Evolutionary conservation across 1,140 invertebrate genomes (phyloP), one percentile per base, ranked within the genome.

Genomic region (Drosophila pseudoobscura): DNA sequence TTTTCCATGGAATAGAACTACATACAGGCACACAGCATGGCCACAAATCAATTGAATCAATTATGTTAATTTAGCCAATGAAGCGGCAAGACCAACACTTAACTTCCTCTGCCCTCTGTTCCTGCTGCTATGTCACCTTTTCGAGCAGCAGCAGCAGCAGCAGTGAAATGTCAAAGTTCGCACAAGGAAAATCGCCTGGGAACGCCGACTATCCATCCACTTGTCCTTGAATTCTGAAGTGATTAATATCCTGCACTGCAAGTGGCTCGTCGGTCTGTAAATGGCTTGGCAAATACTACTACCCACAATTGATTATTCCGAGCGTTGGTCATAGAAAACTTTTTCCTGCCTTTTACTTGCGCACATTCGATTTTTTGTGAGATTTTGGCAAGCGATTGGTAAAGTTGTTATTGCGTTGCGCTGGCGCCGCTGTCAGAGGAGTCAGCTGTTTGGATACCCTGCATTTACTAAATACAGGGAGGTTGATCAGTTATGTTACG

Each of bases 41-140:
- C 43, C 74, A 71, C 74, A 77, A 77, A 77, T 77, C 75, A 77
- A 77, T 77, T 77, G 75, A 77, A 77, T 77, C 74, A 77, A 77
- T 77, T 77, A 77, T 77, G 75, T 64, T 77, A 77, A 77, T 77
- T 77, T 64, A 77, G 54, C 57, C 74, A 77, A 77, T 77, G 65
- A 77, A 77, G 73, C 73, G 73, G 74, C 73, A 76, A 63, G 57
- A 53, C 45, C 63, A 55, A 68, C 63, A 69, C 65, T 56, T 43
- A 63, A 22, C 51, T 62, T 17, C 66, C 44, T 8, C 29, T 69
- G 31, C 47, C 47, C 44, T 24, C 47, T 45, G 15, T 31, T 9
- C 22, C 45, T 45, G 31, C 31, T 47, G 45, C 13, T 13, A 31
- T 56, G 43, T 55, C 64, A 35, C 43, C 63, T 61, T 65, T 52